phyloP scores from a whole-genome alignment of 2,888 invertebrate species.

The Synergus umbraculus region DNA sequence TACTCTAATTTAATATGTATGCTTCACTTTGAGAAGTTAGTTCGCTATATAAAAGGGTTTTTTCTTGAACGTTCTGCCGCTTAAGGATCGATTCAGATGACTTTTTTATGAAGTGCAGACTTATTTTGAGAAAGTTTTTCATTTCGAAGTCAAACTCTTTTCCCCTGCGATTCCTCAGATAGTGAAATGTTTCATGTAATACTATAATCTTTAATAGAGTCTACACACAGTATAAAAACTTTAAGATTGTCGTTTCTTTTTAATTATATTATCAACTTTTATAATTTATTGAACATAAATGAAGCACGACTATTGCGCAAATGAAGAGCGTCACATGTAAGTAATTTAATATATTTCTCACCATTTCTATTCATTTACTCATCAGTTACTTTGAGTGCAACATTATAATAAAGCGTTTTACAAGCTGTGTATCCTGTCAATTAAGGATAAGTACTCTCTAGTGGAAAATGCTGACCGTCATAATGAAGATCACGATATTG shows the following conservation, averaged over 20 bases:
- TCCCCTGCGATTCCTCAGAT: no score
- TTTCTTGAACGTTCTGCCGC: background rate
- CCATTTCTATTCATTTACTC: background rate
- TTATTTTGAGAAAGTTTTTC: background rate
- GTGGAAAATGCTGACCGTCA: background rate
- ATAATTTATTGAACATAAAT: no score
- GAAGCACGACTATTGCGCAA: no score
- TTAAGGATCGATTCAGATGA: constrained; percentile 6
- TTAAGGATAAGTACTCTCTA: background rate
- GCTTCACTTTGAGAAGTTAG: background rate
- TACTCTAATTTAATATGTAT: constrained; percentile 16
- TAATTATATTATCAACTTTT: no score
- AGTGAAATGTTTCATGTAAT: background rate
- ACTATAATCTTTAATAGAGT: no score
- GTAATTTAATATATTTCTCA: no score
- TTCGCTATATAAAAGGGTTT: background rate
- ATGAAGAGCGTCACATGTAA: no score
- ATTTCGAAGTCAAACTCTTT: background rate
- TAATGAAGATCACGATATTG: background rate
- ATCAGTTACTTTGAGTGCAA: background rate
- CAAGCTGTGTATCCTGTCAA: background rate
- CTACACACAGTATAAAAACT: no score
- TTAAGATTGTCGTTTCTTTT: no score
- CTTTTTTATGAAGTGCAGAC: background rate
- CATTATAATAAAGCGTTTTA: background rate